Conservation (phyloP, 2,797 vertebrate species). For the Lates japonicus region DNA sequence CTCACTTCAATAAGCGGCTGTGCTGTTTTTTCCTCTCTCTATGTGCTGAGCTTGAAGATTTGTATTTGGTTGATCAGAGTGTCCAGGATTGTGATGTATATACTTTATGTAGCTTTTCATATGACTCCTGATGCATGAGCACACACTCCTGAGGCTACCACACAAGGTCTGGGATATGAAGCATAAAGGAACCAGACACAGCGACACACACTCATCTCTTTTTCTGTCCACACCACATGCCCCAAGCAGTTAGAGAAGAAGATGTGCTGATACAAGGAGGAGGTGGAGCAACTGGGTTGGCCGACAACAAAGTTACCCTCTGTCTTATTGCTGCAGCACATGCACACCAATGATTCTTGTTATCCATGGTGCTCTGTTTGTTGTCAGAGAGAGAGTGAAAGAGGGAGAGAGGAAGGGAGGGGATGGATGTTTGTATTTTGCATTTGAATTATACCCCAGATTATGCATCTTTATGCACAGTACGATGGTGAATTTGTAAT, state of each 20-base stretch:
- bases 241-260: conserved; percentile 61
- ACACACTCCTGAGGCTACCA: conserved; percentile 29
- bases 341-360: conserved; percentile 73
- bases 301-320: conserved; percentile 74
- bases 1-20: conserved; percentile 54
- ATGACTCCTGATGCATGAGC: conserved; percentile 32
- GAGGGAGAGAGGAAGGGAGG: conserved; percentile 27
- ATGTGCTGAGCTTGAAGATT: conserved; percentile 43
- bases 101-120: conserved; percentile 24
- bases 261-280: conserved; percentile 71
- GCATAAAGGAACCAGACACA: conserved; percentile 45
- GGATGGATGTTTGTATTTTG: conserved; percentile 69
- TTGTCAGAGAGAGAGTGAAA: conserved; percentile 46
- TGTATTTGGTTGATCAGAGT: conserved; percentile 28
- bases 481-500: conserved; percentile 62
- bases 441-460: conserved; percentile 75
- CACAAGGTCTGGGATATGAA: conserved; percentile 26
- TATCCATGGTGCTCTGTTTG: conserved; percentile 70
- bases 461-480: conserved; percentile 71
- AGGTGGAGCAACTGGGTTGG: conserved; percentile 53
- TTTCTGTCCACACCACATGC: conserved; percentile 39
- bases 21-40: conserved; percentile 26
- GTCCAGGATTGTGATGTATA: conserved; percentile 31
- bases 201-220: conserved; percentile 40
- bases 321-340: conserved; percentile 76